A percentile compares a stretch with the other conserved stretches of the same genome.
Conservation (phyloP, 1,140 invertebrate genomes). For the Epicauta chinensis region DNA sequence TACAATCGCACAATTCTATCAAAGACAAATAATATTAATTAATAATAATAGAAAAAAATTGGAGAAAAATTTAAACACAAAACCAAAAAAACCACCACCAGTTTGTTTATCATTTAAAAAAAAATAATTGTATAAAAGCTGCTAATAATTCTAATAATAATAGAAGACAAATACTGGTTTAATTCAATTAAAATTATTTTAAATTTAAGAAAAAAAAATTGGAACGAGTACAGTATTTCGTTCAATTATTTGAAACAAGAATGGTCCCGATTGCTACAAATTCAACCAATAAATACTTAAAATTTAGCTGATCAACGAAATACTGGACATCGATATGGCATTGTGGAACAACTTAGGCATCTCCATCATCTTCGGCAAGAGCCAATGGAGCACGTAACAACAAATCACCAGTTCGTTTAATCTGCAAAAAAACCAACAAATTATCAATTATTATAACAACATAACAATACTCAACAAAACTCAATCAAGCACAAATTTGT, state of each 20-base stretch:
- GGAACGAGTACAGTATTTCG: constrained; percentile 27
- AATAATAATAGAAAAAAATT: no score
- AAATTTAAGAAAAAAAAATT: constrained; percentile 11
- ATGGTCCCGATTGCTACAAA: constrained; percentile 16
- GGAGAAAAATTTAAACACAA: no score
- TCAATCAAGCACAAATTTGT: neutral
- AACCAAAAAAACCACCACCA: constrained; percentile 30
- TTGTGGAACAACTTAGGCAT: constrained; percentile 14
- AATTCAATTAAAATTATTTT: constrained; percentile 15
- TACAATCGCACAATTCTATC: no score
- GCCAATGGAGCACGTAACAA: constrained; percentile 33
- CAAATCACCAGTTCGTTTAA: constrained; percentile 35
- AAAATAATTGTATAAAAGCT: constrained; percentile 15
- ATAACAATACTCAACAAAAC: neutral
- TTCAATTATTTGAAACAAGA: constrained; percentile 13
- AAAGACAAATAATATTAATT: no score
- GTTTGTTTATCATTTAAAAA: constrained; percentile 27
- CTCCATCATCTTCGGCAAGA: constrained; percentile 33
- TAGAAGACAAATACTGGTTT: constrained; percentile 19
- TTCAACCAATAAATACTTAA: constrained; percentile 1
- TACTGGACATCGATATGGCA: constrained; percentile 31
- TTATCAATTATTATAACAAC: neutral
- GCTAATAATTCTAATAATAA: constrained; percentile 14
- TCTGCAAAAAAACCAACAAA: constrained; percentile 26
- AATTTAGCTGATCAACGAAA: constrained; percentile 17